phyloP scores from a whole-genome alignment of 1,140 invertebrate genomes.

The Sipha flava region DNA sequence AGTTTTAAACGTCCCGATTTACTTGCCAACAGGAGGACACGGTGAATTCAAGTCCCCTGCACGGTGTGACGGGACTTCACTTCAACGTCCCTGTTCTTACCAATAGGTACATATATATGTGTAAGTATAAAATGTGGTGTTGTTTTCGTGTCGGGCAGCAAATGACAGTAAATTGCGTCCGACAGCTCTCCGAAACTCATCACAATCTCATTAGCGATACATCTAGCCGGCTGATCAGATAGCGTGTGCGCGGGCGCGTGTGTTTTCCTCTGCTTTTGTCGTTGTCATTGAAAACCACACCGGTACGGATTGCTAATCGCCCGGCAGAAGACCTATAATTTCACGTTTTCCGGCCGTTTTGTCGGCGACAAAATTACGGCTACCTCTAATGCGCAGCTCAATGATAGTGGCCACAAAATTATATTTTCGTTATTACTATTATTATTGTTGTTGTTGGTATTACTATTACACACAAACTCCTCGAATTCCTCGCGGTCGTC shows the following conservation, averaged over 20 bases:
- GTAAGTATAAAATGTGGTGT: too few relatives aligned
- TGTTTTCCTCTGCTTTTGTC: background rate
- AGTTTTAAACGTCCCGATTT: too few relatives aligned
- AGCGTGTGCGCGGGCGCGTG: background rate
- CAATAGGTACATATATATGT: too few relatives aligned
- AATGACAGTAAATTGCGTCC: background rate
- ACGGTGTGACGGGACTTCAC: too few relatives aligned
- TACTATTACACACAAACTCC: too few relatives aligned
- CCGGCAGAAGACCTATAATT: constrained; percentile 9
- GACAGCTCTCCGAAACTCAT: constrained; percentile 12
- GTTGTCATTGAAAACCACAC: constrained; percentile 27
- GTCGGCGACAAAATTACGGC: constrained; percentile 30
- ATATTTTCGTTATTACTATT: background rate
- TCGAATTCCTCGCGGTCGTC: background rate
- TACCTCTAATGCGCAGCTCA: background rate
- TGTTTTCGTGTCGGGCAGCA: background rate
- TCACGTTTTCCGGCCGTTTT: constrained; percentile 30
- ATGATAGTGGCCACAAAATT: background rate
- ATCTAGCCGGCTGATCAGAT: too few relatives aligned
- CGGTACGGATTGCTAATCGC: background rate
- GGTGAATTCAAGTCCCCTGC: too few relatives aligned
- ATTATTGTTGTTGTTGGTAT: background rate
- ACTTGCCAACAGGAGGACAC: too few relatives aligned
- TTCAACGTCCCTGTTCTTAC: too few relatives aligned
- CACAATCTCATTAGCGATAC: constrained; percentile 24